A percentile compares a stretch with the other conserved stretches of the same genome.
Evolutionary conservation across 2,888 invertebrate species (phyloP).

Genomic region (Oxyteleia sp.): DNA sequence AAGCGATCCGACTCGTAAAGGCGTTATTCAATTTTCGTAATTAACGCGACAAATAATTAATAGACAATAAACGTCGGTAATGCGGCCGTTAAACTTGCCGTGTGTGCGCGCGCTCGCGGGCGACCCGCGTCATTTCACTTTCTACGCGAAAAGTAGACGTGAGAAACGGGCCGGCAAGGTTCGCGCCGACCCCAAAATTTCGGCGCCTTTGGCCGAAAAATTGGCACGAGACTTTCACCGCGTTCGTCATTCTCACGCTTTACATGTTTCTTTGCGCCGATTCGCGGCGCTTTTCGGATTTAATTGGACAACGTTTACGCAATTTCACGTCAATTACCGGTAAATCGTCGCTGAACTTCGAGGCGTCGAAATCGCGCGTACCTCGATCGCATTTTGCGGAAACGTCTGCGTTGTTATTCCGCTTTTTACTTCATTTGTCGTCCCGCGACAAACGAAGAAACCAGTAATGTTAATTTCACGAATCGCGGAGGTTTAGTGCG

Average conservation of each 20-base stretch:
- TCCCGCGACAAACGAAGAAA: no score
- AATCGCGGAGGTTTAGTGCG: no score
- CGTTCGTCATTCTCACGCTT: slow-evolving; percentile 4
- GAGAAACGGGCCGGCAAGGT: slow-evolving; percentile 17
- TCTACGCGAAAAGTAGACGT: slow-evolving; percentile 38
- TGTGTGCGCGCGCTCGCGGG: slow-evolving; percentile 1
- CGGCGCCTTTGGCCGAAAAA: slow-evolving; percentile 11
- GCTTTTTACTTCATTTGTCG: no score
- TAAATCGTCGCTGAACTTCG: no score
- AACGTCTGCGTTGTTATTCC: no score
- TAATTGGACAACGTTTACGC: slow-evolving; percentile 3
- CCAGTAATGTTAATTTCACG: background rate
- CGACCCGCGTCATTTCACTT: slow-evolving; percentile 38
- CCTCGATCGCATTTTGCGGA: no score
- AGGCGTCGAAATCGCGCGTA: no score
- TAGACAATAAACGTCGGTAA: slow-evolving; percentile 1
- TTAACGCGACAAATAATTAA: slow-evolving; percentile 41
- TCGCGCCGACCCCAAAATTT: slow-evolving; percentile 20
- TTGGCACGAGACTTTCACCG: slow-evolving; percentile 24
- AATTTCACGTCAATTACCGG: slow-evolving; percentile 10
- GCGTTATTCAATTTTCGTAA: slow-evolving; percentile 31
- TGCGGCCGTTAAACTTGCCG: slow-evolving; percentile 19
- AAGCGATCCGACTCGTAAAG: background rate
- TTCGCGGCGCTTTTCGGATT: background rate
- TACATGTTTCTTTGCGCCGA: background rate